phyloP scores from a whole-genome alignment of 2,113 vertebrate genomes.

The Colistium nudipinnis region DNA sequence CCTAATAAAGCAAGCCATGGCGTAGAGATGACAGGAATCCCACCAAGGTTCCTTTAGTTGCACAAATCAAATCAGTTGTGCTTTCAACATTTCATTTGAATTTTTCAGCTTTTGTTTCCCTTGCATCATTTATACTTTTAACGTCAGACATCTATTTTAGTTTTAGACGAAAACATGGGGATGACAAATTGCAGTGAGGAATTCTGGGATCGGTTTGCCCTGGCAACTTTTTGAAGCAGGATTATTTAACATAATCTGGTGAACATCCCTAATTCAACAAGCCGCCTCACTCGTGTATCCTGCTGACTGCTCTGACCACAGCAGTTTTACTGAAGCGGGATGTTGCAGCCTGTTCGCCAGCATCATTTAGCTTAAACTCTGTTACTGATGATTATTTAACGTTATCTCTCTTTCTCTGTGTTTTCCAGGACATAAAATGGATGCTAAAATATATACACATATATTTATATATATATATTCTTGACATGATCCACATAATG shows the following conservation, averaged over 20 bases:
- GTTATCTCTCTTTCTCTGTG: not conserved
- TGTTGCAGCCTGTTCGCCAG: constrained; percentile 27
- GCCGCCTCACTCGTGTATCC: constrained; percentile 13
- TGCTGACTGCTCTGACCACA: constrained; percentile 16
- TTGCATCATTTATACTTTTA: constrained; percentile 19
- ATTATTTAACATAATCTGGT: constrained; percentile 40
- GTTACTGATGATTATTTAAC: not conserved
- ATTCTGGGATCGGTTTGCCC: not conserved
- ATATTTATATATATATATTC: too few relatives aligned
- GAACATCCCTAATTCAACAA: constrained; percentile 36
- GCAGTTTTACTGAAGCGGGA: constrained; percentile 40
- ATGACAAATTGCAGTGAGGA: not conserved
- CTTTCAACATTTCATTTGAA: constrained; percentile 23
- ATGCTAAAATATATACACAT: too few relatives aligned
- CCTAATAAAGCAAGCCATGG: constrained; percentile 43
- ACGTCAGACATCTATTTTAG: not conserved
- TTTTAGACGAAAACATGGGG: constrained; percentile 6
- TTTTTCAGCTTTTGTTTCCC: constrained; percentile 4
- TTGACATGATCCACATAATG: too few relatives aligned
- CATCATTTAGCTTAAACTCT: not conserved
- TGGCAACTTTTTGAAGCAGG: constrained; percentile 17
- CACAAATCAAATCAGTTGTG: constrained; percentile 47
- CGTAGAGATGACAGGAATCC: constrained; percentile 28
- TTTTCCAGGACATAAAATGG: too few relatives aligned
- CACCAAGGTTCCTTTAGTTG: constrained; percentile 63